These are phyloP conservation scores for Hyalella azteca DNA, from an alignment of 2,888 invertebrate species.

Conservation along the genomic window DNA sequence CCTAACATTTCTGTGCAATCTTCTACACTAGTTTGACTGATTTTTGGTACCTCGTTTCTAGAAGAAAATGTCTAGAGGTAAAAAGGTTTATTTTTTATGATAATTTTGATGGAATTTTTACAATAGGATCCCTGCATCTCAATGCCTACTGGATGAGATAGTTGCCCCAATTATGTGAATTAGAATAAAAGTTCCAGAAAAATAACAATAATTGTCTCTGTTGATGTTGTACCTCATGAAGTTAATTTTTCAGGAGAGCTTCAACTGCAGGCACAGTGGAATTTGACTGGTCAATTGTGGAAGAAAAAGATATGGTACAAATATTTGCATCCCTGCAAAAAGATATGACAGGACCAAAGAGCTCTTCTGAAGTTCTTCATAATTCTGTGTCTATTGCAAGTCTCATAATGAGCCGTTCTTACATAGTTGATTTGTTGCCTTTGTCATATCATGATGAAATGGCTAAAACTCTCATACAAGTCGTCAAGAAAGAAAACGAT, in stretches of 20 bases:
- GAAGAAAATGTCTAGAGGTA: too few relatives aligned
- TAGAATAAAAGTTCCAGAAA: too few relatives aligned
- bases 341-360: background rate
- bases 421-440: background rate
- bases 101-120: too few relatives aligned
- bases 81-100: too few relatives aligned
- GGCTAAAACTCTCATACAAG: background rate
- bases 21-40: too few relatives aligned
- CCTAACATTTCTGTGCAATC: too few relatives aligned
- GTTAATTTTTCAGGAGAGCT: constrained; percentile 5
- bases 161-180: too few relatives aligned
- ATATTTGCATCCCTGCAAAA: background rate
- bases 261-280: background rate
- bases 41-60: too few relatives aligned
- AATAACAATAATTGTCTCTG: too few relatives aligned
- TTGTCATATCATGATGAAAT: background rate
- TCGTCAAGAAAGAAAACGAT: constrained; percentile 41
- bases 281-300: background rate
- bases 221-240: too few relatives aligned
- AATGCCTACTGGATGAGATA: too few relatives aligned
- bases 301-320: background rate
- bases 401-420: background rate
- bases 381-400: background rate
- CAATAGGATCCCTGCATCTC: too few relatives aligned
- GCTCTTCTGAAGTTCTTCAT: background rate